phyloP scores from a whole-genome alignment of 2,888 invertebrate species.

The Chydorus sphaericus region DNA sequence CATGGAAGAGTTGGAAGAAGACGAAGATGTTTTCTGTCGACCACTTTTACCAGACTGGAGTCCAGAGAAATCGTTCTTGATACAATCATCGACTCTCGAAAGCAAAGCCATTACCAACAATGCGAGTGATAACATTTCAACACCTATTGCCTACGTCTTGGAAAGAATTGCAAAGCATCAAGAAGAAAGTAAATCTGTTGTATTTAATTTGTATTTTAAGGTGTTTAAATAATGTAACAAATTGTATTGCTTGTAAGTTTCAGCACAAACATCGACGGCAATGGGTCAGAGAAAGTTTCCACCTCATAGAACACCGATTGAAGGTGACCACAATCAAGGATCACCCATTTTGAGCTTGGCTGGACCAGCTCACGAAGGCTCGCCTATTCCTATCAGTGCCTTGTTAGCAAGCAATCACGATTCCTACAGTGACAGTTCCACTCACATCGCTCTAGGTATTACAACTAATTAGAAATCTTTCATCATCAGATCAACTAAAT shows the following conservation, averaged over 20 bases:
- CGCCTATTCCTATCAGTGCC: not conserved
- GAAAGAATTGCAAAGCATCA: not conserved
- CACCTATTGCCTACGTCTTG: not conserved
- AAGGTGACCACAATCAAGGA: not conserved
- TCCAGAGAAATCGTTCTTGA: not conserved
- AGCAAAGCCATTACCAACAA: not conserved
- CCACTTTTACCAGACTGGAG: not conserved
- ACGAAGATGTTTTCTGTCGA: not conserved
- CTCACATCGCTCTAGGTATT: not conserved
- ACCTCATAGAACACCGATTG: not conserved
- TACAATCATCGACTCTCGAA: not conserved
- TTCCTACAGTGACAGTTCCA: not conserved
- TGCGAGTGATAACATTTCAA: no score
- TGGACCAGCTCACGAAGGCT: no score
- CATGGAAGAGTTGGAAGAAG: not conserved
- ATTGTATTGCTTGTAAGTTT: not conserved
- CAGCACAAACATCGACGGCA: not conserved
- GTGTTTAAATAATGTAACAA: not conserved
- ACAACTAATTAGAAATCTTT: not conserved
- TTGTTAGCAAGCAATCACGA: not conserved
- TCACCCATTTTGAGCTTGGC: slow-evolving; percentile 2
- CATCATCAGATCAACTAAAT: not conserved
- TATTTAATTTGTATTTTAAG: no score
- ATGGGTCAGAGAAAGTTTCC: not conserved
- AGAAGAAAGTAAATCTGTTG: slow-evolving; percentile 4